Evolutionary conservation across 2,797 vertebrate genomes (phyloP).

Genomic region (Apogon hyalosoma): DNA sequence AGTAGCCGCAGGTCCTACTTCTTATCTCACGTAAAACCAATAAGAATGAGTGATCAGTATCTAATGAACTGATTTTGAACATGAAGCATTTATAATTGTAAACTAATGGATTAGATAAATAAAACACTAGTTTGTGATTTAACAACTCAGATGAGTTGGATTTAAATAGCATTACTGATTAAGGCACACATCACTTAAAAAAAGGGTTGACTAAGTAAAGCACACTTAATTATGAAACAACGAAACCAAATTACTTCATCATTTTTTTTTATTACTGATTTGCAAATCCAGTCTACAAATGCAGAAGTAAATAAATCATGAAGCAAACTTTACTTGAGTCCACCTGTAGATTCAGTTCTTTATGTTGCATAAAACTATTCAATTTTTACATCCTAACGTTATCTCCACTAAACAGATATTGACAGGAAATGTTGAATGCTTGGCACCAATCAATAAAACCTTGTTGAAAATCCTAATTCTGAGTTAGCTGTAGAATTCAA

Average conservation of each 20-base stretch:
- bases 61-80: slow-evolving; percentile 5
- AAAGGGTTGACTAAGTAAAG: neutral
- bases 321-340: too few relatives aligned
- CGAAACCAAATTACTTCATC: neutral
- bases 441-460: neutral
- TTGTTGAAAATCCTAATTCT: neutral
- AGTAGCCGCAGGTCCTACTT: slow-evolving; percentile 7
- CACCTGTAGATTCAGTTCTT: too few relatives aligned
- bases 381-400: neutral
- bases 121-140: neutral
- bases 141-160: neutral
- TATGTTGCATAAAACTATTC: too few relatives aligned
- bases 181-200: neutral
- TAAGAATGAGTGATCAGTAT: slow-evolving; percentile 10
- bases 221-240: neutral
- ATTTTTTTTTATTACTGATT: neutral
- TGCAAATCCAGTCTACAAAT: neutral
- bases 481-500: neutral
- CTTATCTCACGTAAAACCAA: neutral
- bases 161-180: neutral
- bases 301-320: neutral
- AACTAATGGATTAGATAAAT: neutral
- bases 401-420: neutral
- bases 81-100: neutral
- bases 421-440: neutral